Evolutionary conservation across 2,888 invertebrate species (phyloP), one percentile per base, ranked within the genome.

Genomic region (Drosophila lacicola): DNA sequence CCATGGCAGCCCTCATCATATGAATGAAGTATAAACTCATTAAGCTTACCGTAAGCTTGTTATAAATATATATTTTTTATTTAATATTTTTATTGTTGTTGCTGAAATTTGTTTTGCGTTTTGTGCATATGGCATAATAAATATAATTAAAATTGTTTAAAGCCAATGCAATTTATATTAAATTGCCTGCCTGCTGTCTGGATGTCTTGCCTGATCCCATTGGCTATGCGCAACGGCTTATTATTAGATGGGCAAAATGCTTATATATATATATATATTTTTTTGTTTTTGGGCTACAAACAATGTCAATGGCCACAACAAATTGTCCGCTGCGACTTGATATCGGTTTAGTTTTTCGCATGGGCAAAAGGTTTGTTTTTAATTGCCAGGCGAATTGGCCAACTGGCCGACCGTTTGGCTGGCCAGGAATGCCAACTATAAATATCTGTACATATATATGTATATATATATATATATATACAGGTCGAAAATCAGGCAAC

Each of bases 41-140:
- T 76, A 78, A 71, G 78, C 78, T 73, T 71, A 66, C 57, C 61
- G 36, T 69, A 71, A 85, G 68, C 70, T 69, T 70, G 85, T 78
- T 84, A 79, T 75, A 61, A 70, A 75, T 78, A 29, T 56, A 42
- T 47, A 37, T 29, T 37, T 25, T n/a, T 14, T 44, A 41, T 54
- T 66, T 45, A 5, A 25, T 4, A 25, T 10, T 54, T 47, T 14
- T 41, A 37, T 56, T 65, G 34, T 66, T 60, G 14, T 49, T 61
- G 51, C 47, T 46, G 10, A 36, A 39, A 33, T 41, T 64, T 44
- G 19, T 51, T 36, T 54, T 25, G 17, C 9, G 10, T 50, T 56
- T 55, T 44, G 49, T 60, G 60, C 68, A 73, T 69, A 44, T 60
- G 69, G 56, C 58, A 71, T 67, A 72, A 68, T 72, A 71, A 80